Evolutionary conservation across 64 coral and sea anemone genomes (phyloP), one percentile per base, ranked within the genome.

Genomic region (Porites lutea): DNA sequence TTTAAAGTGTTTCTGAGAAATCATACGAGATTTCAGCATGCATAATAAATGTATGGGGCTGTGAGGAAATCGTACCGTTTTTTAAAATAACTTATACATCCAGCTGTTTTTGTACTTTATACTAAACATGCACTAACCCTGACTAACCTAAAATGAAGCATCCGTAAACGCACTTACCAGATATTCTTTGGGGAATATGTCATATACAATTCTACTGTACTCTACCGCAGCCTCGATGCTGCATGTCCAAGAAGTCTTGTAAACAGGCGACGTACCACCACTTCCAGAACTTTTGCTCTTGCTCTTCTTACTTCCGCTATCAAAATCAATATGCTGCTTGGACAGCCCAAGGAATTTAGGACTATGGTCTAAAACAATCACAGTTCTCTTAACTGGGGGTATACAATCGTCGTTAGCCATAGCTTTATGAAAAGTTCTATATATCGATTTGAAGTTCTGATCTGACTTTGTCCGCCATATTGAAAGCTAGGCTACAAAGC

Each of bases 201-300:
- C 97, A 91, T 94, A 99, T 16, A 99, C 92, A 82, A 99, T 93
- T 86, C 97, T 99, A 78, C 97, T 93, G 83, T 99, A 99, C 59
- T 99, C 97, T 37, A 99, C 88, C 69, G 97, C 86, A 4, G 94
- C 92, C 65, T 99, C 97, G 21, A 99, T 89, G 49, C 88, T 91
- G 75, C 97, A 99, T 8, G 97, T 99, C 97, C 97, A 99, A 19
- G 92, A 79, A 14, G 87, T 91, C 73, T 99, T 99, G 78, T 89
- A 99, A 20, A 96, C 94, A 55, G 91, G 89, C 2, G 88, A 84
- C 37, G 90, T 5, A 9, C 53, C 23, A 48, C 47, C 51, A 44
- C 55, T 62, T 10, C 59, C 75, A 22, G 54, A 63, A 44, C 89
- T 52, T 86, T 93, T 96, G 1, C 65, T 82, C 19, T 92, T 95